These are phyloP conservation scores for Gila orcuttii DNA, from an alignment of 2,113 vertebrate species.

Conservation along the genomic window DNA sequence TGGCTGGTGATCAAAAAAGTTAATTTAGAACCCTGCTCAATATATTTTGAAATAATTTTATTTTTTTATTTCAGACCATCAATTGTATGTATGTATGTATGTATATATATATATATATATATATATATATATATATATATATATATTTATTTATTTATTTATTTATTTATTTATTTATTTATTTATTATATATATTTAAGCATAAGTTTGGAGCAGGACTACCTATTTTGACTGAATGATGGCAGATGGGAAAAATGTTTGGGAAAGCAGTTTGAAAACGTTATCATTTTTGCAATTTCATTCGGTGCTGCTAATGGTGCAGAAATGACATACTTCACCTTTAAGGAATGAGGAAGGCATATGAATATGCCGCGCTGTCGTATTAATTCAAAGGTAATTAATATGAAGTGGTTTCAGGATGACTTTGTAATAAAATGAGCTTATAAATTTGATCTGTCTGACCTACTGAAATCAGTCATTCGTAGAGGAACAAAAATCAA, in stretches of 20 bases:
- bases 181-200: too few relatives aligned
- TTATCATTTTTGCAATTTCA: conserved; percentile 17
- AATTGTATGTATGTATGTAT: too few relatives aligned
- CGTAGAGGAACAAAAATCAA: background rate
- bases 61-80: too few relatives aligned
- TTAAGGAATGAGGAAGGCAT: conserved; percentile 2
- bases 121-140: too few relatives aligned
- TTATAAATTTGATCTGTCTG: conserved; percentile 26
- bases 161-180: too few relatives aligned
- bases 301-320: background rate
- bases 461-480: conserved; percentile 13
- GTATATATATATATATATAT: too few relatives aligned
- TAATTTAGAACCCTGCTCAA: too few relatives aligned
- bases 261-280: background rate
- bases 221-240: background rate
- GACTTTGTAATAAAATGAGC: conserved; percentile 25
- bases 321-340: conserved; percentile 29
- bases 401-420: conserved; percentile 5
- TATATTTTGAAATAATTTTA: too few relatives aligned
- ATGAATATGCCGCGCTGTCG: background rate
- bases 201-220: background rate
- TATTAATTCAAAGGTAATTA: conserved; percentile 14
- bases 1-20: too few relatives aligned
- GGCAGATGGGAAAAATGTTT: conserved; percentile 1
- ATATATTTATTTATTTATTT: too few relatives aligned